Conservation (phyloP, 2,797 vertebrate genomes). For the Pangasius djambal region DNA sequence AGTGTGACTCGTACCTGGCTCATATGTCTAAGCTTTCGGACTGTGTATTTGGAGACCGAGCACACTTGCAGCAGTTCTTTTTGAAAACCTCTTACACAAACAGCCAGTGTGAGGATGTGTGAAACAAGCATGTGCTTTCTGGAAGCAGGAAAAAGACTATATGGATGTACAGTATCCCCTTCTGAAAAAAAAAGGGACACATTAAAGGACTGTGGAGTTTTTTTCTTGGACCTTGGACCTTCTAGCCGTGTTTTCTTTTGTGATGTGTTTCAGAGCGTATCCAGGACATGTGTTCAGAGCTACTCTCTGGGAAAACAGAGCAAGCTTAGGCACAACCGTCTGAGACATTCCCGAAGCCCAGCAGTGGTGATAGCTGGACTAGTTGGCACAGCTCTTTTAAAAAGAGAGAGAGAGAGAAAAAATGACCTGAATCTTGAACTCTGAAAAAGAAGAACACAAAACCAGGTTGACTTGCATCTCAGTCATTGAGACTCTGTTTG, state of each 20-base stretch:
- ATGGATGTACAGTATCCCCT: constrained; percentile 24
- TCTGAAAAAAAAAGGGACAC: constrained; percentile 44
- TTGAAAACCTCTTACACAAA: constrained; percentile 30
- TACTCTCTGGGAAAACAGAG: constrained; percentile 56
- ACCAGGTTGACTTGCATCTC: constrained; percentile 66
- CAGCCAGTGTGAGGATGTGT: constrained; percentile 40
- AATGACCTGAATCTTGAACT: constrained; percentile 55
- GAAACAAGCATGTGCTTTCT: constrained; percentile 37
- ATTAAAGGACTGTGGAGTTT: constrained; percentile 33
- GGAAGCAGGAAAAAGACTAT: constrained; percentile 29
- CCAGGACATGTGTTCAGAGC: constrained; percentile 29
- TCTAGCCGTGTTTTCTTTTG: constrained; percentile 30
- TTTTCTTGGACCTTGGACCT: constrained; percentile 33
- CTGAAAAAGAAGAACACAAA: constrained; percentile 55
- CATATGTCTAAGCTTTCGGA: constrained; percentile 36
- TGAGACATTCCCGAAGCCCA: constrained; percentile 63
- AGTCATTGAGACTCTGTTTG: constrained; percentile 74
- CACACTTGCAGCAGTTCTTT: constrained; percentile 61
- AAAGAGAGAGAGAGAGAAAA: constrained; percentile 52
- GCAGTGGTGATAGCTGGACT: constrained; percentile 63
- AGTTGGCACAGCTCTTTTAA: constrained; percentile 65
- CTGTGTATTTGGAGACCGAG: constrained; percentile 69
- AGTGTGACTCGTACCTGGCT: constrained; percentile 40
- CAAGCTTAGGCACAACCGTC: constrained; percentile 62
- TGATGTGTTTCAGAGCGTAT: constrained; percentile 36